Evolutionary conservation across 2,113 vertebrate species (phyloP).

Genomic region (Microcebus tavaratra): DNA sequence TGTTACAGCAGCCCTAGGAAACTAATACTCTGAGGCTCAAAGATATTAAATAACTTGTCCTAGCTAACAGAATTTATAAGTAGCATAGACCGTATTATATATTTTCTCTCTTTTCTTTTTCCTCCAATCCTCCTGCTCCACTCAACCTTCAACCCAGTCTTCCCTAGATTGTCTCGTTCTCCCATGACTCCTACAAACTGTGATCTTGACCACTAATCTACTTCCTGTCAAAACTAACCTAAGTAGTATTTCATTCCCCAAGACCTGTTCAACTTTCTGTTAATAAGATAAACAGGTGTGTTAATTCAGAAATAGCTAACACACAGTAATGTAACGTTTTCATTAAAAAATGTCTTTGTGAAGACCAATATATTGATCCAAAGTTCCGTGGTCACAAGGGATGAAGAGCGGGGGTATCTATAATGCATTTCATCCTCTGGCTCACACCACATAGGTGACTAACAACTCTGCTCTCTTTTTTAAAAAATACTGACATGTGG

Average conservation of each 20-base stretch:
- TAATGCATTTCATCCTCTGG: neutral
- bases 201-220: neutral
- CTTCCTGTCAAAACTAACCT: neutral
- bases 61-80: neutral
- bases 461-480: neutral
- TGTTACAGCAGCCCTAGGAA: neutral
- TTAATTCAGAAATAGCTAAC: neutral
- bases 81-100: neutral
- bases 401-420: neutral
- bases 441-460: neutral
- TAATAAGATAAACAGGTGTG: neutral
- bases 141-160: neutral
- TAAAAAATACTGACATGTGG: slow-evolving; percentile 2
- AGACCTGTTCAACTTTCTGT: neutral
- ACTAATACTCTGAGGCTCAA: neutral
- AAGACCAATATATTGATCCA: neutral
- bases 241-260: neutral
- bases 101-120: neutral
- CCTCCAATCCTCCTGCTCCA: neutral
- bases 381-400: neutral
- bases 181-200: neutral
- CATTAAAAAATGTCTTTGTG: neutral
- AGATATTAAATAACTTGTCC: neutral
- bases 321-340: neutral
- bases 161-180: neutral